Evolutionary conservation across 2,113 vertebrate genomes (phyloP).

Genomic region (Polyodon spathula): DNA sequence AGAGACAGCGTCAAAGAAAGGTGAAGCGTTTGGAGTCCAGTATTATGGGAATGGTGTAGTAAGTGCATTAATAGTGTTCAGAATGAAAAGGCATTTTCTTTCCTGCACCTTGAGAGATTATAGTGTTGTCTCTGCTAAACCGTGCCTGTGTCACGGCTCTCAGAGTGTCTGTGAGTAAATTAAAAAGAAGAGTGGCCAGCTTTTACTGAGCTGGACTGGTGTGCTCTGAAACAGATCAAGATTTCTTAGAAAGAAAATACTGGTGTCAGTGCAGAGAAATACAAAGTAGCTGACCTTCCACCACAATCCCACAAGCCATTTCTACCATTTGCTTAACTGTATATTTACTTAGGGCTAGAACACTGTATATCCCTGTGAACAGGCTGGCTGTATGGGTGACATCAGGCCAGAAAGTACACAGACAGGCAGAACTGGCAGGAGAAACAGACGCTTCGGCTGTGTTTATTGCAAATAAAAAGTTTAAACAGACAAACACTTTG

Average conservation of each 20-base stretch:
- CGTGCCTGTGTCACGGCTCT: slow-evolving; percentile 55
- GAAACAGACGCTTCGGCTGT: too few relatives aligned
- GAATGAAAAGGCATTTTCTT: slow-evolving; percentile 58
- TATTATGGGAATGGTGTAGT: slow-evolving; percentile 48
- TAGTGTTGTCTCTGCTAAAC: slow-evolving; percentile 48
- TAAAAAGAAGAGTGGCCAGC: background rate
- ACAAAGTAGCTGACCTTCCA: too few relatives aligned
- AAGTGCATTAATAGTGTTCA: slow-evolving; percentile 50
- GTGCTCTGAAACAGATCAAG: background rate
- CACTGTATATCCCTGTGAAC: too few relatives aligned
- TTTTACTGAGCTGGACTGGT: background rate
- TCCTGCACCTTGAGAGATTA: slow-evolving; percentile 54
- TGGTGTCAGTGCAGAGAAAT: too few relatives aligned
- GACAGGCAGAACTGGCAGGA: too few relatives aligned
- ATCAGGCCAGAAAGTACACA: too few relatives aligned
- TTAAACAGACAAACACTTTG: too few relatives aligned
- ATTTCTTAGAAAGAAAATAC: background rate
- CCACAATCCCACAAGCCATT: too few relatives aligned
- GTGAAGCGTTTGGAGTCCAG: slow-evolving; percentile 47
- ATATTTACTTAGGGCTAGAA: too few relatives aligned
- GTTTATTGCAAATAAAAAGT: too few relatives aligned
- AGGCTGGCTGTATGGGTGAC: too few relatives aligned
- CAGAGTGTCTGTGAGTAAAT: slow-evolving; percentile 31
- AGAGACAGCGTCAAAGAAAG: slow-evolving; percentile 48
- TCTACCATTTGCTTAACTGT: too few relatives aligned